Evolutionary conservation across 2,888 invertebrate genomes (phyloP), one percentile per base, ranked within the genome.

Genomic region (Choreutis nemorana): DNA sequence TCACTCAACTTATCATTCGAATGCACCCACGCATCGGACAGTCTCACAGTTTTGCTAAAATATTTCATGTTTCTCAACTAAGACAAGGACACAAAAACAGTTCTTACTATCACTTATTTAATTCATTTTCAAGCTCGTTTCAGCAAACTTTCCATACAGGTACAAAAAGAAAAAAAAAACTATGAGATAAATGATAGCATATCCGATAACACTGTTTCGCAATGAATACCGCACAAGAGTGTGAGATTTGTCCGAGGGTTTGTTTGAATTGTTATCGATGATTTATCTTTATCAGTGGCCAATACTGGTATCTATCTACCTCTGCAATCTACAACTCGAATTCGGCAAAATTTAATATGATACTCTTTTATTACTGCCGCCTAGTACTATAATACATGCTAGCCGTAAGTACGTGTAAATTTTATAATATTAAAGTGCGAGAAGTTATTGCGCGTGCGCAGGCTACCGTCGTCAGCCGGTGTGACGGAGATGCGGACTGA

Each of bases 21-120:
- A 4, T 62, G 50, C 39, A 78, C 71, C 77, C 75, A 75, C 31
- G 71, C 44, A 32, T 63, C 56, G 40, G 71, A 58, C 10, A 65
- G 34, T 24, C 57, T 41, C 3, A 64, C 38, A 38, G 36, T 46
- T 44, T 59, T 64, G 54, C 61, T 68, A 55, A 50, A 61, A 57
- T 50, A 55, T 64, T 73, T 73, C 51, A 75, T 77, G 50, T 60
- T 65, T 31, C 40, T 39, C 40, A n/a, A n/a, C n/a, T n/a, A n/a
- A n/a, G n/a, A n/a, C n/a, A n/a, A n/a, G n/a, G n/a, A n/a, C n/a
- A 48, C 44, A 23, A 15, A 14, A 8, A 26, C 15, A 26, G 14
- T 15, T 24, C 3, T 9, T n/a, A 14, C 26, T 26, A 8, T 14
- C 12, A 15, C 5, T 18, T 18, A 18, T 7, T 6, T 23, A 23